Evolutionary conservation across 2,888 invertebrate species (phyloP), one percentile per base, ranked within the genome.

Genomic region (Dyspetes luteomarginatus): DNA sequence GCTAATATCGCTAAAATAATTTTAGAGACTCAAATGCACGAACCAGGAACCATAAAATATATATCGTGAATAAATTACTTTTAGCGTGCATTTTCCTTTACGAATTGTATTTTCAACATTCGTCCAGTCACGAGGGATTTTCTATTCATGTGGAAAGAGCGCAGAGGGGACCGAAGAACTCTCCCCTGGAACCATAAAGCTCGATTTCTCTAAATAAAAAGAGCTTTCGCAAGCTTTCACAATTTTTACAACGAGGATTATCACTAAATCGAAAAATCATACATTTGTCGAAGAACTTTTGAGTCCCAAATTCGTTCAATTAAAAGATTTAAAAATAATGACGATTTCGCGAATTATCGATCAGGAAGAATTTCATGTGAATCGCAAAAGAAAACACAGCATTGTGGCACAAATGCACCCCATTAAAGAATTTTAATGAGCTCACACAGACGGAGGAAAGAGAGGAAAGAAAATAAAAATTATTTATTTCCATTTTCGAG

Each of bases 181-280:
- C 36, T 36, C 9, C 36, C 48, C 4, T 17, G 48, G 24, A 43
- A 56, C 12, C 71, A 58, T 48, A 60, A 72, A 72, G 60, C 60
- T 50, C 71, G 60, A 60, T 72, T 72, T 72, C 60, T 60, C 60
- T 60, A 19, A 50, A 36, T 60, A 17, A 24, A 50, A 36, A 60
- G 30, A 48, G 71, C 60, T 72, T 60, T 58, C 71, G 30, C 48
- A 28, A 36, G 17, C 48, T 26, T 55, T 43, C 28, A 22, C 17
- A 15, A 7, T 62, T 60, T 36, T 50, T 60, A 24, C 17, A 50
- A 2, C 24, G 52, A n/a, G 55, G 71, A 72, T 50, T 60, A 72
- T 50, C 43, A 15, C 22, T 7, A 36, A 19, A 50, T 17, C 48
- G 71, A 30, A n/a, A 43, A 45, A 45, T 26, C 7, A 62, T 30